Base-by-base conservation (phyloP, 2,113 vertebrate species). In the Upupa epops region DNA sequence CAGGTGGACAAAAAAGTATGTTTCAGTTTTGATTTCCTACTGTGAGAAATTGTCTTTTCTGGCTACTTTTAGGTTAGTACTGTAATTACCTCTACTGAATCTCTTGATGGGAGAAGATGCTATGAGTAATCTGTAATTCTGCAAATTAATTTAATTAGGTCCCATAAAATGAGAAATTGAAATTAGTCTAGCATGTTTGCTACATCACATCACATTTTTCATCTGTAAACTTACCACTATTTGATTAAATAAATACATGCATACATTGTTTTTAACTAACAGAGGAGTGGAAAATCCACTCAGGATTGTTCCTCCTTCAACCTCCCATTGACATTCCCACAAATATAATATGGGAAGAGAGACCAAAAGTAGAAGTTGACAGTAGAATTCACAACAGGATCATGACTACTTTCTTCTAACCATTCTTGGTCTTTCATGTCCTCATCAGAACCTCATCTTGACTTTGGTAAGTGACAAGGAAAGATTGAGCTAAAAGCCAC, bases 291-390 rank as follows among this genome's bases (percentile, higher is more conserved):
- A 18, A 34, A 48, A 13, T 7, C 7, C 52, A 9, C 48, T 78
- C 18, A 68, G 49, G 13, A 46, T 34, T 51, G 10, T 48, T 92
- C 20, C 6, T 64, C 3, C 54, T 81, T 74, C 81, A 11, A 4
- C 17, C 3, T 83, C n/a, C 29, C 1, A 1, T 5, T 31, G 10
- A 51, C 64, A 55, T 1, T 12, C n/a, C n/a, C n/a, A n/a, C 31
- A 49, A 58, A 76, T 54, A 13, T 32, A 54, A 83, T 61, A 76
- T 18, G 4, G 8, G 22, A 90, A 58, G 25, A 66, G 19, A 22
- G 6, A 80, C 10, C 5, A 77, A 80, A 76, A 46, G 9, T 16
- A 75, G 4, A 70, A 58, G 3, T 2, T 79, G 17, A 12, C 7
- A 4, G 9, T 4, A 32, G 22, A 20, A 15, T 26, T 83, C 16